phyloP scores from a whole-genome alignment of 2,888 invertebrate genomes.

The Rhingia rostrata region DNA sequence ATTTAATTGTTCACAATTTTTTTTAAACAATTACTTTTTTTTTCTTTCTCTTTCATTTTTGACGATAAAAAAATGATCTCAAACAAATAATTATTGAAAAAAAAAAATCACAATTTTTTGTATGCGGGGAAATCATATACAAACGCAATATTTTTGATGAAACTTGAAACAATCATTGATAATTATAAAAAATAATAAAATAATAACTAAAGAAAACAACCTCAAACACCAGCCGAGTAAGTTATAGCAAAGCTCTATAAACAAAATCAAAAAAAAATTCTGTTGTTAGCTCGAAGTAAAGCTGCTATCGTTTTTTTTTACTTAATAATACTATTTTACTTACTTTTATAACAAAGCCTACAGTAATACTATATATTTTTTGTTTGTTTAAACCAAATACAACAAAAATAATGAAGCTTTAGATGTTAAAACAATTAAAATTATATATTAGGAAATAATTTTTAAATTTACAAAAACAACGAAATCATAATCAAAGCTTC shows the following conservation, averaged over 20 bases:
- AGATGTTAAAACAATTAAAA: conserved; percentile 13
- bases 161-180: conserved; percentile 74
- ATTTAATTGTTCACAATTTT: conserved; percentile 55
- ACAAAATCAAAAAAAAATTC: conserved; percentile 34
- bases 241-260: conserved; percentile 77
- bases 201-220: conserved; percentile 81
- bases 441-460: conserved; percentile 21
- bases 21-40: conserved; percentile 69
- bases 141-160: conserved; percentile 64
- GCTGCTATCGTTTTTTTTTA: conserved; percentile 61
- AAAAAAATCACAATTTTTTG: conserved; percentile 59
- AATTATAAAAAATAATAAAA: conserved; percentile 72
- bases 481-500: conserved; percentile 49
- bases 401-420: conserved; percentile 69
- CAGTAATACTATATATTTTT: conserved; percentile 55
- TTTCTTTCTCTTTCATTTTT: conserved; percentile 75
- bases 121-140: conserved; percentile 69
- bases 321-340: conserved; percentile 43
- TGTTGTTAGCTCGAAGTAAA: conserved; percentile 72
- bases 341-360: conserved; percentile 68
- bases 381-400: conserved; percentile 44
- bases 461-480: conserved; percentile 4
- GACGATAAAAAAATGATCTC: conserved; percentile 66
- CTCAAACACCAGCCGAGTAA: conserved; percentile 83
- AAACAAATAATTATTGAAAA: conserved; percentile 76